Conservation (phyloP, 1,140 invertebrate species). For the Leucophenga varia region DNA sequence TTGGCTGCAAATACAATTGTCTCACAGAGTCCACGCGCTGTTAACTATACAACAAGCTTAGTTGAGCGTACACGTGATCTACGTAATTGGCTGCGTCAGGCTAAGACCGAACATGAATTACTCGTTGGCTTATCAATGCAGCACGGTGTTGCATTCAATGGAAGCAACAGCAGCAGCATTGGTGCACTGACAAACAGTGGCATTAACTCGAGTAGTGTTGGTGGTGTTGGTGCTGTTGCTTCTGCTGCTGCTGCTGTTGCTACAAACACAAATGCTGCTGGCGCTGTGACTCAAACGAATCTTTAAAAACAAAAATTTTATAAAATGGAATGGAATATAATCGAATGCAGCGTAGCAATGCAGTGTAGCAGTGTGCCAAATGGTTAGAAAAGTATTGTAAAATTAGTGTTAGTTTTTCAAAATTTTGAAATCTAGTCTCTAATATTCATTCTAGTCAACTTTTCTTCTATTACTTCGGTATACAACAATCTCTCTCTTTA, state of each 20-base stretch:
- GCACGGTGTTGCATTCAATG: conserved; percentile 10
- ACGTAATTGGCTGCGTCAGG: conserved; percentile 63
- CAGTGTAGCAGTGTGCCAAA: no score
- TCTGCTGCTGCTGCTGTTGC: background rate
- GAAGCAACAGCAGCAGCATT: background rate
- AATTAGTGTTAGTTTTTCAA: no score
- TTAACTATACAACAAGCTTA: conserved; percentile 60
- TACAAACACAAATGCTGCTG: background rate
- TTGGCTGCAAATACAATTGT: conserved; percentile 57
- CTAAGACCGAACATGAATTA: conserved; percentile 50
- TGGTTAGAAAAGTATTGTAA: no score
- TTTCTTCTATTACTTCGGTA: no score
- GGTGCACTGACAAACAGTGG: conserved; percentile 1
- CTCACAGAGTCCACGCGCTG: conserved; percentile 57
- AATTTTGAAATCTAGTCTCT: no score
- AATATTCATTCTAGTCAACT: no score
- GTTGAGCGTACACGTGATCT: conserved; percentile 67
- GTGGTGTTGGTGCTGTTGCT: background rate
- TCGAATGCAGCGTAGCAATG: no score
- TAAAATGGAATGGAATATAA: conserved; percentile 1
- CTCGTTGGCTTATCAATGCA: conserved; percentile 28
- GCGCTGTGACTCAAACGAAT: conserved; percentile 16
- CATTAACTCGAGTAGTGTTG: conserved; percentile 4
- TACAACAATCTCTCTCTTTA: no score
- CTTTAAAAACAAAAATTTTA: conserved; percentile 18